A percentile compares a stretch with the other conserved stretches of the same genome.
Conservation (phyloP, 2,113 vertebrate species). For the Carassius auratus region DNA sequence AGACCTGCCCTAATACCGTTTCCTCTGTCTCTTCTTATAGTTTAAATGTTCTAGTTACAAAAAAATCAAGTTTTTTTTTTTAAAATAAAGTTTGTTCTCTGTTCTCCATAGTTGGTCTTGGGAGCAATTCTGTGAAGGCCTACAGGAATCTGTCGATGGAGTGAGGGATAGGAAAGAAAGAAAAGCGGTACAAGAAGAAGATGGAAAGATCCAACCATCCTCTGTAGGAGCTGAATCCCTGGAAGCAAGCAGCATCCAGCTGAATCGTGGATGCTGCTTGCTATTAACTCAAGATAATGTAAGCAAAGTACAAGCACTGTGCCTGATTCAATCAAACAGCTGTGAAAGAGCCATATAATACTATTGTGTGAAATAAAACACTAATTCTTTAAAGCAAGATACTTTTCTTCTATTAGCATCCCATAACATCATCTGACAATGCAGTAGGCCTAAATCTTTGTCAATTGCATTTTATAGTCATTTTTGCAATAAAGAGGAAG, state of each 20-base stretch:
- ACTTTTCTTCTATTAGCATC: background rate
- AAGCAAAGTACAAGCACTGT: conserved; percentile 23
- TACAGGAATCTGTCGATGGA: conserved; percentile 13
- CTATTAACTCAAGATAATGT: conserved; percentile 51
- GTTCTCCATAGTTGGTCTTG: conserved; percentile 34
- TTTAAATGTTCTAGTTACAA: background rate
- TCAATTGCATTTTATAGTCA: conserved; percentile 6
- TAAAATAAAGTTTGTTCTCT: background rate
- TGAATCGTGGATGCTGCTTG: conserved; percentile 52
- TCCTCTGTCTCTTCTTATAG: background rate
- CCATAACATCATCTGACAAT: background rate
- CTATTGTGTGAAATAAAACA: conserved; percentile 31
- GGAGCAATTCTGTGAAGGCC: conserved; percentile 1
- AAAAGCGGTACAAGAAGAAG: background rate
- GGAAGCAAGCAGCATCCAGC: too few relatives aligned
- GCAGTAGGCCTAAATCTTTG: background rate
- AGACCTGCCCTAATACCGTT: background rate
- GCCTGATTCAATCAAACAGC: conserved; percentile 17
- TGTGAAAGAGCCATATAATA: conserved; percentile 31
- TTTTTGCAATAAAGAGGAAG: conserved; percentile 15
- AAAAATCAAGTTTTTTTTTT: too few relatives aligned
- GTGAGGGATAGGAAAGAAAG: conserved; percentile 22
- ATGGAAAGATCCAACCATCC: conserved; percentile 22
- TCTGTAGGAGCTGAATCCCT: conserved; percentile 55
- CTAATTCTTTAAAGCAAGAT: conserved; percentile 9